Evolutionary conservation across 2,797 vertebrate species (phyloP).

Genomic region (Chrysocyon brachyurus): DNA sequence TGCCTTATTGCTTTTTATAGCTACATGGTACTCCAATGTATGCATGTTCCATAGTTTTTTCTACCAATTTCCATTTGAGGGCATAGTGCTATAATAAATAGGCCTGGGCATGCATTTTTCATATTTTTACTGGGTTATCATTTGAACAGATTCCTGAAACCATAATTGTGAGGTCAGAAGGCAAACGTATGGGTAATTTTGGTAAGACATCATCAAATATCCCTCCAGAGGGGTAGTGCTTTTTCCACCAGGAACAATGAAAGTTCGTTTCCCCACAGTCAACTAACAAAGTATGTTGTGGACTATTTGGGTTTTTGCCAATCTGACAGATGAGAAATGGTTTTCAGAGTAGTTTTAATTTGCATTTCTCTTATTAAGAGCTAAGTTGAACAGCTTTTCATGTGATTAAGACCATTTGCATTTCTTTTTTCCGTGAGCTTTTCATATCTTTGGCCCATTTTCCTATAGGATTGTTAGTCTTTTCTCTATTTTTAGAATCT

Average conservation of each 20-base stretch:
- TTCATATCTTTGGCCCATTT: conserved; percentile 69
- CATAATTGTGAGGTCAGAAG: background rate
- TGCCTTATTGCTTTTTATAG: conserved; percentile 1
- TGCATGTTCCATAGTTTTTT: background rate
- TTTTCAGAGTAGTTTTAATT: conserved; percentile 60
- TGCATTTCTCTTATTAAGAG: conserved; percentile 70
- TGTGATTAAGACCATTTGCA: conserved; percentile 63
- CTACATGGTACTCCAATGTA: background rate
- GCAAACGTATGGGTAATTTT: conserved; percentile 3
- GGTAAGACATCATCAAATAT: background rate
- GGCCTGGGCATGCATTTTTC: background rate
- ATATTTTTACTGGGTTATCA: background rate
- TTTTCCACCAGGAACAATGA: background rate
- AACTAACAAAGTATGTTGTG: conserved; percentile 4
- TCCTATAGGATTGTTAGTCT: conserved; percentile 29
- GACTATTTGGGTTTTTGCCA: conserved; percentile 31
- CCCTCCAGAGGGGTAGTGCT: background rate
- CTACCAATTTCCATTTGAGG: background rate
- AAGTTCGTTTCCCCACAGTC: background rate
- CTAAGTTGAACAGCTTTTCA: conserved; percentile 62
- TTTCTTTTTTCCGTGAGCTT: conserved; percentile 51
- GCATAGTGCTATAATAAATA: background rate
- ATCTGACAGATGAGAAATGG: conserved; percentile 63
- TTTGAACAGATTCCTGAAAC: conserved; percentile 34
- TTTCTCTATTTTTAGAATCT: conserved; percentile 72